phyloP scores from a whole-genome alignment of 2,113 vertebrate genomes.

The Hydropotes inermis region DNA sequence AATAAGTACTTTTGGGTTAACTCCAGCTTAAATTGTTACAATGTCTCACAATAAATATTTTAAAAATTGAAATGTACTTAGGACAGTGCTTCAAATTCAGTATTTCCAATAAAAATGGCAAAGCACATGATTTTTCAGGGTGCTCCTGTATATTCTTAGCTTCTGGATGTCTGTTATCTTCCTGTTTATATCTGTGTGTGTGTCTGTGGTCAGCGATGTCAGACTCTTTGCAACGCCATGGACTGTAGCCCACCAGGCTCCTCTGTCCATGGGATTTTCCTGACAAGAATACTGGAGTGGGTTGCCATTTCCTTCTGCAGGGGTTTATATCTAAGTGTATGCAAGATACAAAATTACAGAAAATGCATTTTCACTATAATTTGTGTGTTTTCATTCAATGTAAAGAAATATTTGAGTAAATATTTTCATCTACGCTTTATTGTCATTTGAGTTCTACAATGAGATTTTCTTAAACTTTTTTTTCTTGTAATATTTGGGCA shows the following conservation, averaged over 20 bases:
- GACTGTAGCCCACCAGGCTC: not conserved
- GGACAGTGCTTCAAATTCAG: not conserved
- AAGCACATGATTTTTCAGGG: not conserved
- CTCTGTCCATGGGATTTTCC: not conserved
- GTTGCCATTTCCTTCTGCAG: not conserved
- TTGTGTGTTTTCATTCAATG: not conserved
- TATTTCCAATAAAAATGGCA: not conserved
- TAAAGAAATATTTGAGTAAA: not conserved
- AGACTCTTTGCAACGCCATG: not conserved
- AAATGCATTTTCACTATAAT: not conserved
- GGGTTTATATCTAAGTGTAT: not conserved
- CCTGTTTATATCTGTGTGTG: not conserved
- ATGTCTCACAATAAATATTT: not conserved
- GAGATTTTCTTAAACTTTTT: not conserved
- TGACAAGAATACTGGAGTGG: not conserved
- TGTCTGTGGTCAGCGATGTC: not conserved
- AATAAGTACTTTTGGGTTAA: not conserved
- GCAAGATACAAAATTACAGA: not conserved
- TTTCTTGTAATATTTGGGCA: not conserved
- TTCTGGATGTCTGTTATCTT: not conserved
- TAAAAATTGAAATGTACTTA: not conserved
- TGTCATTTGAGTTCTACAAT: not conserved
- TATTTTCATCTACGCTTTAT: not conserved
- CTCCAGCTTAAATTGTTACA: not conserved
- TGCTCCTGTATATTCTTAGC: not conserved